Evolutionary conservation across 2,888 invertebrate genomes (phyloP), one percentile per base, ranked within the genome.

Genomic region (Rhagonycha fulva): DNA sequence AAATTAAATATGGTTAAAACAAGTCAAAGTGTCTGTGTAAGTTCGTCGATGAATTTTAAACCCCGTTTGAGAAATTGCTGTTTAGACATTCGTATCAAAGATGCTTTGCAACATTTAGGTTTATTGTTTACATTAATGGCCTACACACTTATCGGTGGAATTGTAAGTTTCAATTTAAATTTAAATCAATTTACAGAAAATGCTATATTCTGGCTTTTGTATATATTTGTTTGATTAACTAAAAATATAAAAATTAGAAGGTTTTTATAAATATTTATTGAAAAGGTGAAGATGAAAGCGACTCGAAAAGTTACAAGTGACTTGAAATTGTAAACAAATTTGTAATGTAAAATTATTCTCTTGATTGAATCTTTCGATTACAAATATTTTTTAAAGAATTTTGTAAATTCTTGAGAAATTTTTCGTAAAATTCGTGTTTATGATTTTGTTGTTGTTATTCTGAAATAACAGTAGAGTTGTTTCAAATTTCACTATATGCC

Each of bases 81-180:
- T 91, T 89, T 89, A 76, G 88, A 89, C 75, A 89, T 92, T 82
- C 90, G 92, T 84, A 89, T 94, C 70, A 92, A 94, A 85, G 90
- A 91, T 14, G 91, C 93, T 12, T 84, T 94, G 70, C 93, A 94
- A 75, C 95, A 95, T 83, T 89, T 94, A 71, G 95, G 94, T 67
- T 89, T 96, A 78, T 89, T 95, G 78, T 90, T 94, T 68, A 92
- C 94, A 0, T 89, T 96, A 72, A 94, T 94, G 90, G 88, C 93
- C 75, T 96, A 95, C 84, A 95, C 95, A 0, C 93, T 92, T 30
- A 92, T 93, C 70, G 96, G 96, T 72, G 96, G 95, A 81, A 88
- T 94, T 91, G 95, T 95, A 89, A 91, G 93, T 89, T 47, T 47
- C 47, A 47, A 47, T n/a, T 47, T 47, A 47, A 47, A n/a, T 47